These are phyloP conservation scores for Eilema caniola DNA, from an alignment of 2,888 invertebrate species.

Conservation along the genomic window DNA sequence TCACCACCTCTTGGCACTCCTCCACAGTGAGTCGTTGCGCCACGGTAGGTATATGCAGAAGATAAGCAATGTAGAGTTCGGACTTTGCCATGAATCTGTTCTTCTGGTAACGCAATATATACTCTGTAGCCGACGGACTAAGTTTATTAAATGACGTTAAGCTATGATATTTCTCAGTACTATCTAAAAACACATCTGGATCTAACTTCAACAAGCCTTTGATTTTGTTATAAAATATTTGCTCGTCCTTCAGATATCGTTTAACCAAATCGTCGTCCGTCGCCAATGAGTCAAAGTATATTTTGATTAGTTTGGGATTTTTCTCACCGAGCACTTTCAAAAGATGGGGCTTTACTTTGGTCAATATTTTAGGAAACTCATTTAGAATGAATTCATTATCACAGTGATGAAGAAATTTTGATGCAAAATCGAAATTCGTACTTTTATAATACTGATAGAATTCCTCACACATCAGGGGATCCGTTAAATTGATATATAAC, in stretches of 20 bases:
- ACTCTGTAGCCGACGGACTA: conserved; percentile 55
- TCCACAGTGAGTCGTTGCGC: conserved; percentile 57
- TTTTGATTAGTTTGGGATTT: conserved; percentile 57
- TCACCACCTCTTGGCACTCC: conserved; percentile 62
- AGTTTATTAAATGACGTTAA: conserved; percentile 36
- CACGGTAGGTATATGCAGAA: conserved; percentile 61
- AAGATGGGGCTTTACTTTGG: conserved; percentile 59
- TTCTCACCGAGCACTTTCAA: conserved; percentile 66
- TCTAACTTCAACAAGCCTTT: conserved; percentile 62
- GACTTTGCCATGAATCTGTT: conserved; percentile 59
- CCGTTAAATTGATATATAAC: conserved; percentile 55
- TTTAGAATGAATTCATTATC: conserved; percentile 55
- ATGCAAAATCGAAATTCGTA: conserved; percentile 53
- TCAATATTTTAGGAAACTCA: conserved; percentile 55
- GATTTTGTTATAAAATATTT: conserved; percentile 56
- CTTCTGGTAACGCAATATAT: conserved; percentile 61
- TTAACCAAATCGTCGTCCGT: conserved; percentile 45
- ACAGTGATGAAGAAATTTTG: conserved; percentile 66
- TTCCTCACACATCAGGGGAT: conserved; percentile 56
- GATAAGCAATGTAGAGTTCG: conserved; percentile 62
- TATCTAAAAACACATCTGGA: conserved; percentile 59
- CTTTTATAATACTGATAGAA: conserved; percentile 67
- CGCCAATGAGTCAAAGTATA: conserved; percentile 62
- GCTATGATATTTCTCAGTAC: conserved; percentile 64
- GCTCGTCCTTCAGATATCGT: conserved; percentile 49